A percentile compares a stretch with the other conserved stretches of the same genome.
These are phyloP conservation scores for Teleiodes luculella DNA, from an alignment of 2,888 invertebrate species.

Conservation along the genomic window DNA sequence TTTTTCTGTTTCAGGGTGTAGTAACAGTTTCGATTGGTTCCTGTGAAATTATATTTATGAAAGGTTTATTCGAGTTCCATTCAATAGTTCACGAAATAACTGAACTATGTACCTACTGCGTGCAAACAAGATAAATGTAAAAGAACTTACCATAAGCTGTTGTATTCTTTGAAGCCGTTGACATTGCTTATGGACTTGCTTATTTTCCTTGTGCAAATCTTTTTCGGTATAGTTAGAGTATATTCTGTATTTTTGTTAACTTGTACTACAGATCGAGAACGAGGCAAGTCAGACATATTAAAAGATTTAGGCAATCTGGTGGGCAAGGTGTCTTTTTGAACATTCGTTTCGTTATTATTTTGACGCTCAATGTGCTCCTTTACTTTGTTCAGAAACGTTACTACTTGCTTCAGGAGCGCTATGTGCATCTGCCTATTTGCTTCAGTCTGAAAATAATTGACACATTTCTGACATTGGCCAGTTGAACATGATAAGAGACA, in stretches of 20 bases:
- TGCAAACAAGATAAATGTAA: too few relatives aligned
- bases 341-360: slow-evolving; percentile 40
- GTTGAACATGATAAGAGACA: background rate
- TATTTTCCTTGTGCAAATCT: slow-evolving; percentile 59
- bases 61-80: too few relatives aligned
- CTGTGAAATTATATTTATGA: slow-evolving; percentile 38
- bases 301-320: slow-evolving; percentile 39
- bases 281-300: slow-evolving; percentile 55
- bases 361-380: slow-evolving; percentile 80
- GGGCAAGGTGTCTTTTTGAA: slow-evolving; percentile 35
- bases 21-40: slow-evolving; percentile 57
- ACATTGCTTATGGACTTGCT: slow-evolving; percentile 71
- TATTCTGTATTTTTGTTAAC: slow-evolving; percentile 60
- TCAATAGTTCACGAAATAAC: too few relatives aligned
- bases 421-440: slow-evolving; percentile 85
- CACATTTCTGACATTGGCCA: slow-evolving; percentile 31
- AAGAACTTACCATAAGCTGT: slow-evolving; percentile 49
- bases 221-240: slow-evolving; percentile 47
- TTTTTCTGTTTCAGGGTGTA: slow-evolving; percentile 54
- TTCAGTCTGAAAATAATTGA: slow-evolving; percentile 79
- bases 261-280: slow-evolving; percentile 63
- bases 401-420: slow-evolving; percentile 84
- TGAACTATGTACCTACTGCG: too few relatives aligned
- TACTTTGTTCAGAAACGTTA: slow-evolving; percentile 82
- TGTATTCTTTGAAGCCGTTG: slow-evolving; percentile 58